Evolutionary conservation across 1,140 invertebrate genomes (phyloP).

Genomic region (Lineus longissimus): DNA sequence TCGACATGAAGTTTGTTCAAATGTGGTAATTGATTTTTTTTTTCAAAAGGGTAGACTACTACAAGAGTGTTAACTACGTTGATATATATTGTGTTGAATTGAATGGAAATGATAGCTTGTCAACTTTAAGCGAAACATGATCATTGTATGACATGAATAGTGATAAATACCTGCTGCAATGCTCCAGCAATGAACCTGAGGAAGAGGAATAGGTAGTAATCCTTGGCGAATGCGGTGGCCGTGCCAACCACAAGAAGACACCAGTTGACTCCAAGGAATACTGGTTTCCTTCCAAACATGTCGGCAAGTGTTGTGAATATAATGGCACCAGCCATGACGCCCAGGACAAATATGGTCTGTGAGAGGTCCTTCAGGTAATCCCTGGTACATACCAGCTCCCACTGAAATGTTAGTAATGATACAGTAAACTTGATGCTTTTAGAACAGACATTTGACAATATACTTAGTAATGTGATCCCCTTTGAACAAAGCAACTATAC

Average conservation of each 20-base stretch:
- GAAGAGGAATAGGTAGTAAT: slow-evolving; percentile 26
- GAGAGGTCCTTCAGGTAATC: slow-evolving; percentile 24
- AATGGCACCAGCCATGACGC: slow-evolving; percentile 27
- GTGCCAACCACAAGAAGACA: slow-evolving; percentile 35
- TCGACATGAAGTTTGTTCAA: too few relatives aligned
- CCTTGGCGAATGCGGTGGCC: slow-evolving; percentile 24
- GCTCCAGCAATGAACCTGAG: slow-evolving; percentile 32
- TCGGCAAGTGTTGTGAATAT: slow-evolving; percentile 25
- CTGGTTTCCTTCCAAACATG: slow-evolving; percentile 27
- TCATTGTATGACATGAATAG: too few relatives aligned
- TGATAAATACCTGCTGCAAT: slow-evolving; percentile 34
- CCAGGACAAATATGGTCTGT: slow-evolving; percentile 28
- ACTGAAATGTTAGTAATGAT: slow-evolving; percentile 33
- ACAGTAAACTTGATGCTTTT: too few relatives aligned
- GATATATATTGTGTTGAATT: too few relatives aligned
- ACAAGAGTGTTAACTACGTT: too few relatives aligned
- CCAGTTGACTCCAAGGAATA: slow-evolving; percentile 35
- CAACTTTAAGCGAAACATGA: too few relatives aligned
- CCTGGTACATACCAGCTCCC: slow-evolving; percentile 37
- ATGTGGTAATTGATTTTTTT: too few relatives aligned
- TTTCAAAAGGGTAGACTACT: too few relatives aligned
- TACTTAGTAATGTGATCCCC: too few relatives aligned
- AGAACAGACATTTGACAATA: too few relatives aligned
- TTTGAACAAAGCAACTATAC: too few relatives aligned
- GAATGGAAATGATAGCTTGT: too few relatives aligned